Conservation (phyloP, 2,113 vertebrate species). For the Dromas ardeola region DNA sequence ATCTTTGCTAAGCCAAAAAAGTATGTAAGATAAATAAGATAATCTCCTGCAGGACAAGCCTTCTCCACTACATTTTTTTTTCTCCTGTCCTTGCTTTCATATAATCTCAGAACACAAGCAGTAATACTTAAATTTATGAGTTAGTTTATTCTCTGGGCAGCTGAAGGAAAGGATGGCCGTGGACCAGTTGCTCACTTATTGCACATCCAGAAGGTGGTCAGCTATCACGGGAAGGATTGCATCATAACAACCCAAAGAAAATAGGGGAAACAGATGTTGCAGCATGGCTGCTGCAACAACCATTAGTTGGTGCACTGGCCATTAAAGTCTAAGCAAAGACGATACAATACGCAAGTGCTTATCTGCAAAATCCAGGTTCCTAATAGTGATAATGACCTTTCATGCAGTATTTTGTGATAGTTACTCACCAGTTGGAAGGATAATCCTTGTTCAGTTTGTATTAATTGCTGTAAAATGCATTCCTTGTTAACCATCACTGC, state of each 20-base stretch:
- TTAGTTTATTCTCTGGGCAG: not conserved
- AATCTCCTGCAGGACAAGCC: not conserved
- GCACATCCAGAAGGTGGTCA: not conserved
- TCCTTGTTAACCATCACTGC: not conserved
- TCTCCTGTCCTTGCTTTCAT: not conserved
- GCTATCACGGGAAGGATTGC: not conserved
- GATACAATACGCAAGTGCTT: not conserved
- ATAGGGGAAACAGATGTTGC: not conserved
- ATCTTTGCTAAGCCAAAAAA: not conserved
- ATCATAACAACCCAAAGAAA: not conserved
- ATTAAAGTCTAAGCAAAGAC: not conserved
- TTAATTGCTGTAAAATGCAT: not conserved
- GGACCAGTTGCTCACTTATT: not conserved
- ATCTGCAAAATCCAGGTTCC: not conserved
- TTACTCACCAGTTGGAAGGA: not conserved
- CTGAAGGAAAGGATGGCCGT: not conserved
- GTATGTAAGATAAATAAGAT: accelerated
- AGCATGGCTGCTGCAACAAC: not conserved
- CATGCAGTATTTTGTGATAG: not conserved
- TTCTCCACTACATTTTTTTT: not conserved
- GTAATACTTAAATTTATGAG: not conserved
- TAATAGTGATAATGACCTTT: not conserved
- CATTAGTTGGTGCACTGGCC: not conserved
- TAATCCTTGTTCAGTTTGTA: not conserved
- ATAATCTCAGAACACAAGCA: not conserved